Evolutionary conservation across 2,888 invertebrate genomes (phyloP).

Genomic region (Drosophila phalerata): DNA sequence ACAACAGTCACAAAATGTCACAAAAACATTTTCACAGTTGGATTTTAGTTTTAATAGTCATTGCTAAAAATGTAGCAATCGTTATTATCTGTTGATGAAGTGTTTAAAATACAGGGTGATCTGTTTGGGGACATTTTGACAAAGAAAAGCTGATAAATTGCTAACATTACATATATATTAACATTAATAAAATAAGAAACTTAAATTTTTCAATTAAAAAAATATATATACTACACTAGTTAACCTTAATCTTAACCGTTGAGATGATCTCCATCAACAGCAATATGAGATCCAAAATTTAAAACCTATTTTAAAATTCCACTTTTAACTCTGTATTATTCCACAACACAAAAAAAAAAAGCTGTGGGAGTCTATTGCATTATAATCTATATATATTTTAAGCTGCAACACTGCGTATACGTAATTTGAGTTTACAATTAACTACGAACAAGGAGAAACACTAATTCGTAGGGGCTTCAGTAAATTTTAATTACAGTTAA

Average conservation of each 20-base stretch:
- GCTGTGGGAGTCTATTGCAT: no score
- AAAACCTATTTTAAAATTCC: not conserved
- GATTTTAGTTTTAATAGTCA: constrained; percentile 15
- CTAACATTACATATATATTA: no score
- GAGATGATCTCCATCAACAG: no score
- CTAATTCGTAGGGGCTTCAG: constrained; percentile 26
- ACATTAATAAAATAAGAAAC: no score
- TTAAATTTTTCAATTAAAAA: no score
- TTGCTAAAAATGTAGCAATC: not conserved
- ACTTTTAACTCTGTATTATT: no score
- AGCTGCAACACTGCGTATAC: constrained; percentile 13
- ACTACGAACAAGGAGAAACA: constrained; percentile 5
- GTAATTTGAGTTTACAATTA: constrained; percentile 15
- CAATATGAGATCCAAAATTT: no score
- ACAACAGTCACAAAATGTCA: constrained; percentile 33
- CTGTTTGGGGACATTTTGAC: no score
- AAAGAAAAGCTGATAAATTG: no score
- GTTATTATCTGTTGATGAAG: constrained; percentile 14
- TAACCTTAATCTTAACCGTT: no score
- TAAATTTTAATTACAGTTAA: constrained; percentile 50
- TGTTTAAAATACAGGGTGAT: not conserved
- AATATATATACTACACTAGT: no score
- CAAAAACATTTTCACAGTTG: constrained; percentile 21
- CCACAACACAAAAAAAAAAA: no score
- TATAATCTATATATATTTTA: not conserved